These are phyloP conservation scores for Myioborus melanocephalus DNA, from an alignment of 2,797 vertebrate species.

Conservation along the genomic window DNA sequence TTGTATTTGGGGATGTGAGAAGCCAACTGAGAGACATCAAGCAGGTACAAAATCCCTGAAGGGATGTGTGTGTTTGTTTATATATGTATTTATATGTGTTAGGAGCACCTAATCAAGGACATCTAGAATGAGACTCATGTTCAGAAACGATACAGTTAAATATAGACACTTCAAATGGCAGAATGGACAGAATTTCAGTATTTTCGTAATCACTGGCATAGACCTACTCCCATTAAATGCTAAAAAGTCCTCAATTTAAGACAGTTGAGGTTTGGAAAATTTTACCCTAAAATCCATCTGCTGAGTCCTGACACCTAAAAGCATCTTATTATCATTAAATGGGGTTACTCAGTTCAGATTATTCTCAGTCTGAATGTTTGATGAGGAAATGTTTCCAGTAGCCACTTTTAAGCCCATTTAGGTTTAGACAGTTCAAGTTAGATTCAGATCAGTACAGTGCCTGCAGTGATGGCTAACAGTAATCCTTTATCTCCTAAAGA, in stretches of 20 bases:
- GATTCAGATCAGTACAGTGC: not conserved
- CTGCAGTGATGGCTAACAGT: not conserved
- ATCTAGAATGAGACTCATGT: not conserved
- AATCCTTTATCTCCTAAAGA: not conserved
- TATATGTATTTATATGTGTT: not conserved
- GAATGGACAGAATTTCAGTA: not conserved
- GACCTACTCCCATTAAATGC: not conserved
- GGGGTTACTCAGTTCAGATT: not conserved
- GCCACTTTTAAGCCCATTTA: not conserved
- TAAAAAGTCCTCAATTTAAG: not conserved
- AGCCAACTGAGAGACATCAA: not conserved
- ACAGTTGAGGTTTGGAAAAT: not conserved
- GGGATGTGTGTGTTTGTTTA: not conserved
- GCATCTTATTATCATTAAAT: not conserved
- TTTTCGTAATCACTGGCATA: not conserved
- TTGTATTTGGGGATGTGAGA: not conserved
- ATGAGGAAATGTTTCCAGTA: not conserved
- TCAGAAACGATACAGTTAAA: not conserved
- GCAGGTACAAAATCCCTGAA: not conserved
- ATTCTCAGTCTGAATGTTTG: not conserved
- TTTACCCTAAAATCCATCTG: not conserved
- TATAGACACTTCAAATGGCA: not conserved
- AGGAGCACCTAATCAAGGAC: not conserved
- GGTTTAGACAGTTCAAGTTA: not conserved
- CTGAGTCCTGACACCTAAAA: not conserved